These are phyloP conservation scores for Sitophilus oryzae DNA, from an alignment of 1,140 invertebrate genomes.

Conservation along the genomic window DNA sequence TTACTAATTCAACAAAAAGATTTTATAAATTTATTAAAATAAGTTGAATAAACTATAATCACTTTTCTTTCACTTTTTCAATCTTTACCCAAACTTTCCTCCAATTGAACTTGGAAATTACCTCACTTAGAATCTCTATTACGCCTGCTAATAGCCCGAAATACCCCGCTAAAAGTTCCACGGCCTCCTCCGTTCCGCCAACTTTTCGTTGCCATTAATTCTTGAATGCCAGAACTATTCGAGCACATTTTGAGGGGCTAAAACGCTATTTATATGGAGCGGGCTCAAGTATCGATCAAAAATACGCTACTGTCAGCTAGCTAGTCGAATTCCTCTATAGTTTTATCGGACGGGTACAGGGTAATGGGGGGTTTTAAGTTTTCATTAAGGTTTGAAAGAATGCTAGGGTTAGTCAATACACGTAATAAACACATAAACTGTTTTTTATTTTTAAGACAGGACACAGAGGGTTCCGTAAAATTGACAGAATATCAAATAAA, in stretches of 20 bases:
- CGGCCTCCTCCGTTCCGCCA: slow-evolving; percentile 14
- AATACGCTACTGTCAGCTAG: not conserved
- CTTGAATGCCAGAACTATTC: slow-evolving; percentile 27
- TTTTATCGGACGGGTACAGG: too few relatives aligned
- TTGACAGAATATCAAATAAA: too few relatives aligned
- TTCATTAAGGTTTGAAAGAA: too few relatives aligned
- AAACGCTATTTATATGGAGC: slow-evolving; percentile 7
- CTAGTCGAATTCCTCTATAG: too few relatives aligned
- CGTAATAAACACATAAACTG: too few relatives aligned
- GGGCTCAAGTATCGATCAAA: not conserved
- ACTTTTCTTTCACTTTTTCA: not conserved
- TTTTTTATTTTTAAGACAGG: too few relatives aligned
- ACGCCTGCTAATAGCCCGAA: slow-evolving; percentile 22
- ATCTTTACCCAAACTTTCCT: slow-evolving; percentile 16
- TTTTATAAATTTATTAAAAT: not conserved
- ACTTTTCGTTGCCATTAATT: slow-evolving; percentile 25
- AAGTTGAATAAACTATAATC: not conserved
- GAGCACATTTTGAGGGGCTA: slow-evolving; percentile 12
- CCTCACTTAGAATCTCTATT: slow-evolving; percentile 23
- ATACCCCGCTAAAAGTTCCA: slow-evolving; percentile 21
- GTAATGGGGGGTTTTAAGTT: too few relatives aligned
- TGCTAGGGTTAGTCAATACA: too few relatives aligned
- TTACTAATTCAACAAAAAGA: not conserved
- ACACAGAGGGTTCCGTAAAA: too few relatives aligned
- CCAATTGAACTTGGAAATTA: slow-evolving; percentile 19